A percentile compares a stretch with the other conserved stretches of the same genome.
Evolutionary conservation across 2,888 invertebrate species (phyloP).

Genomic region (Sarcophaga subvicina): DNA sequence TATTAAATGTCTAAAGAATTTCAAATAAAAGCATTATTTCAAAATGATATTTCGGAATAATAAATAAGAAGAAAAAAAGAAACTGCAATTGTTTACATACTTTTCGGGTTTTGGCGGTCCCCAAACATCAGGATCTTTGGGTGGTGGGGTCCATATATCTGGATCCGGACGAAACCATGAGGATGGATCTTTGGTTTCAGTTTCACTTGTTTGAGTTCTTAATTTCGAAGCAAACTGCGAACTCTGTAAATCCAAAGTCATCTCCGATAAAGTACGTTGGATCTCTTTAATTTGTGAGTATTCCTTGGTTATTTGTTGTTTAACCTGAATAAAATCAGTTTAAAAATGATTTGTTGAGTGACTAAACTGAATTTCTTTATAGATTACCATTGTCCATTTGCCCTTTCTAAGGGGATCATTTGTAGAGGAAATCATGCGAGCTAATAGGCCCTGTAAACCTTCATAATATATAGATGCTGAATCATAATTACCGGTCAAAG

Average conservation of each 20-base stretch:
- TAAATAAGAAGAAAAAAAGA: too few relatives aligned
- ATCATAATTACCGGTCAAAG: slow-evolving; percentile 97
- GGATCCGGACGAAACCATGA: slow-evolving; percentile 87
- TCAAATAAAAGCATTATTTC: too few relatives aligned
- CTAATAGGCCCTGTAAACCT: slow-evolving; percentile 95
- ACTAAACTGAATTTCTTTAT: neutral
- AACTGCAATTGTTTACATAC: slow-evolving; percentile 82
- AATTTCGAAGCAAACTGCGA: slow-evolving; percentile 82
- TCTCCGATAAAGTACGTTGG: slow-evolving; percentile 80
- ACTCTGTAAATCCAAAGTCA: slow-evolving; percentile 81
- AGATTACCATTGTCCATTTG: slow-evolving; percentile 93
- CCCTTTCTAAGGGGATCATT: slow-evolving; percentile 91
- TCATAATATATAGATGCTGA: slow-evolving; percentile 96
- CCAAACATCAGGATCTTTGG: slow-evolving; percentile 92
- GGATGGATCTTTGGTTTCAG: slow-evolving; percentile 80
- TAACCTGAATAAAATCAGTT: slow-evolving; percentile 84
- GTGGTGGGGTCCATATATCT: slow-evolving; percentile 89
- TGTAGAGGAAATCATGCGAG: slow-evolving; percentile 90
- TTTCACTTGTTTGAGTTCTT: slow-evolving; percentile 77
- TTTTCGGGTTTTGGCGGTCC: slow-evolving; percentile 91
- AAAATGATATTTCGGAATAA: too few relatives aligned
- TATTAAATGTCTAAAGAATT: too few relatives aligned
- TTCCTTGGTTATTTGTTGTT: slow-evolving; percentile 93
- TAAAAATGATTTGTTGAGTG: neutral
- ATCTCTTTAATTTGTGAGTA: slow-evolving; percentile 93